A percentile compares a stretch with the other conserved stretches of the same genome.
These are phyloP conservation scores for Herpetotheres cachinnans DNA, from an alignment of 2,113 vertebrate genomes.

Conservation along the genomic window DNA sequence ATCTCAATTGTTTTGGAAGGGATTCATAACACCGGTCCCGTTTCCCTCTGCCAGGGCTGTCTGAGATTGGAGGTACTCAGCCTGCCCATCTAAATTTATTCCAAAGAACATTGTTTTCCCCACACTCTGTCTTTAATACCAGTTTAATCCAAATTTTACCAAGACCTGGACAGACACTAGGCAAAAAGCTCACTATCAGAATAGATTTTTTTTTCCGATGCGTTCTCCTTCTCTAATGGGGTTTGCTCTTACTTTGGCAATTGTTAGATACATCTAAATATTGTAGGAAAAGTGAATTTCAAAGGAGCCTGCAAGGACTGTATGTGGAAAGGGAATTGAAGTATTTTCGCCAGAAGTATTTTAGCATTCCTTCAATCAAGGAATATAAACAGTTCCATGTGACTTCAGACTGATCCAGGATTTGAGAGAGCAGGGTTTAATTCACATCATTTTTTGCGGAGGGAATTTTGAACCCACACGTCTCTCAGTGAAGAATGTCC, in stretches of 20 bases:
- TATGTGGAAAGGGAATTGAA: background rate
- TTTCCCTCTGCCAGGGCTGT: background rate
- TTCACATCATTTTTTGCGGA: background rate
- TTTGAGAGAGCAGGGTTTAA: conserved; percentile 8
- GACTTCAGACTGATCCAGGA: conserved; percentile 24
- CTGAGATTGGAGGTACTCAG: background rate
- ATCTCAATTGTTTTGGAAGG: background rate
- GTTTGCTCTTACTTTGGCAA: background rate
- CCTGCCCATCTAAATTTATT: background rate
- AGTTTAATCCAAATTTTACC: background rate
- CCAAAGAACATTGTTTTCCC: background rate
- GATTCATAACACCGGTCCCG: background rate
- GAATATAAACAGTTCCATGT: conserved; percentile 58
- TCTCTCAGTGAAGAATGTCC: background rate
- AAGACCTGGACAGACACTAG: background rate
- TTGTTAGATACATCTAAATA: background rate
- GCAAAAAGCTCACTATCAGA: background rate
- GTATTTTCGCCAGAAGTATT: conserved; percentile 35
- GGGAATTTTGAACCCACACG: conserved; percentile 21
- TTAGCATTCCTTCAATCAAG: conserved; percentile 50
- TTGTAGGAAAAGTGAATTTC: background rate
- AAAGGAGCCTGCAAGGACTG: background rate
- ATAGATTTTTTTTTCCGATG: background rate
- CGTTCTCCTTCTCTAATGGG: background rate
- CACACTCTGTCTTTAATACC: background rate